phyloP scores from a whole-genome alignment of 1,140 invertebrate species.

The Brachionus manjavacas region DNA sequence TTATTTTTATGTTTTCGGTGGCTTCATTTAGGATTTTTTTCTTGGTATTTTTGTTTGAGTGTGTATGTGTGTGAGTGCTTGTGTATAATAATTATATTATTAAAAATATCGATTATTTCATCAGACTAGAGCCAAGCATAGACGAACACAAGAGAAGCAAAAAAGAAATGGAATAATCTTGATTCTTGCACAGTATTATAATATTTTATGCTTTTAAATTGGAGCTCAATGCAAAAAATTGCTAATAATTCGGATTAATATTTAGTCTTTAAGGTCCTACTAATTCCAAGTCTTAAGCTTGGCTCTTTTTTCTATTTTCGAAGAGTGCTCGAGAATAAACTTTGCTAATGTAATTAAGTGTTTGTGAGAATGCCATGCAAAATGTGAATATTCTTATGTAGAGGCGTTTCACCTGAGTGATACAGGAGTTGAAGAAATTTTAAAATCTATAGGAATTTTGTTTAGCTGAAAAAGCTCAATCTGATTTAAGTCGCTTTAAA shows the following conservation, averaged over 20 bases:
- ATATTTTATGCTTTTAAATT: neutral
- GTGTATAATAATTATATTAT: constrained; percentile 7
- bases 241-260: neutral
- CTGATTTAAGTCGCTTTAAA: neutral
- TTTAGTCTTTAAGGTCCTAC: neutral
- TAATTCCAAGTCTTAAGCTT: neutral
- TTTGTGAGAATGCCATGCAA: neutral
- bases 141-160: neutral
- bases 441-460: neutral
- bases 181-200: constrained; percentile 1
- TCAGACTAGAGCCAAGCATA: neutral
- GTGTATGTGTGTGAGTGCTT: neutral
- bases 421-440: too few species aligned
- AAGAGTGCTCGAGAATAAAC: neutral
- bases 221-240: neutral
- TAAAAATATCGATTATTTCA: neutral
- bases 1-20: neutral
- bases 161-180: neutral
- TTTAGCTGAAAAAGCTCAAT: neutral
- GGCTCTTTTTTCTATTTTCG: neutral
- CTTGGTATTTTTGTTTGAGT: neutral
- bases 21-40: neutral
- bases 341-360: neutral
- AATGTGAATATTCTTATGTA: too few species aligned
- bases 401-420: too few species aligned